Evolutionary conservation across 2,888 invertebrate species (phyloP).

Genomic region (Cephonodes hylas): DNA sequence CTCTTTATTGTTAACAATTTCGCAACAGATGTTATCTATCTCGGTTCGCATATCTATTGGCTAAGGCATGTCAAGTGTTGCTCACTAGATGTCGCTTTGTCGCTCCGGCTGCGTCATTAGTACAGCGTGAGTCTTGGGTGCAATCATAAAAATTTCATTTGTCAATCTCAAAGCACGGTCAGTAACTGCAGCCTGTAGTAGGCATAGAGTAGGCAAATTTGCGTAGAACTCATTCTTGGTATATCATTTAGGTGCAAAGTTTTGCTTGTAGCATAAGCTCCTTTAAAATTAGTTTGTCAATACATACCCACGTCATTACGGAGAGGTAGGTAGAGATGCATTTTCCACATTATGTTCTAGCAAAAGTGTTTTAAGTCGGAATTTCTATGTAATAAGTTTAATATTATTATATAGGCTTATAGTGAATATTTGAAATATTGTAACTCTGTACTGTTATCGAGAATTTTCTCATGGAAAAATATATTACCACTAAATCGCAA

Average conservation of each 20-base stretch:
- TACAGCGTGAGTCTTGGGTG: conserved; percentile 47
- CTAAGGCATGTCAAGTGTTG: conserved; percentile 13
- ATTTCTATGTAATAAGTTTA: no score
- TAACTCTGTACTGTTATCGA: no score
- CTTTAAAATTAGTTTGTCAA: no score
- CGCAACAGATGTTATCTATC: not conserved
- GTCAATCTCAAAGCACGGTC: conserved; percentile 57
- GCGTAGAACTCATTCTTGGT: not conserved
- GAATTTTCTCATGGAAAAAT: no score
- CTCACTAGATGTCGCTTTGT: conserved; percentile 11
- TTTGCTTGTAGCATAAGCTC: not conserved
- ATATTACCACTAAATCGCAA: no score
- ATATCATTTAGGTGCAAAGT: not conserved
- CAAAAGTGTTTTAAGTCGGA: no score
- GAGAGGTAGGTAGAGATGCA: no score
- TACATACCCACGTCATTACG: no score
- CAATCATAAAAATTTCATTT: conserved; percentile 65
- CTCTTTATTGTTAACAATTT: not conserved
- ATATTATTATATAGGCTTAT: no score
- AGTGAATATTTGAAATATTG: no score
- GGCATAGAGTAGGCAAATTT: conserved; percentile 25
- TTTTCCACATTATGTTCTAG: no score
- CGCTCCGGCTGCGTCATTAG: conserved; percentile 33
- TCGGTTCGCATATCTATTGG: not conserved
- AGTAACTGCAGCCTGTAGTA: conserved; percentile 22